Percentiles rank a stretch among this genome's conserved stretches.
Conservation (phyloP, 2,113 vertebrate genomes). For the Herpetotheres cachinnans region DNA sequence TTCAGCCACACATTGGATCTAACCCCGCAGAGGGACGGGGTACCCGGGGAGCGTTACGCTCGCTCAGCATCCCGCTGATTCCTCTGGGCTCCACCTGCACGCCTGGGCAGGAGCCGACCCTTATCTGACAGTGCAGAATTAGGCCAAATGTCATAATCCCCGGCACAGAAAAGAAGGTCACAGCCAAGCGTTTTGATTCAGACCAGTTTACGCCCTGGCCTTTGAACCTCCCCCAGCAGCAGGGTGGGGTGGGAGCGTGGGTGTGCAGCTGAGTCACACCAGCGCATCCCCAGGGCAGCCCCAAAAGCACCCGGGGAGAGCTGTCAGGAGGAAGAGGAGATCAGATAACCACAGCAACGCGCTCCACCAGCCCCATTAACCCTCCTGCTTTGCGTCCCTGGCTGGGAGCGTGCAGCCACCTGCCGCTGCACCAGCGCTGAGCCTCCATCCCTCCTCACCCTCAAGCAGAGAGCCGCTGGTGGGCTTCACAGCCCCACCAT, state of each 20-base stretch:
- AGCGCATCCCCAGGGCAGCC: neutral
- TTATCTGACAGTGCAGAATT: neutral
- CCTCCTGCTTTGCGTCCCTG: neutral
- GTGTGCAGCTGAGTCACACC: neutral
- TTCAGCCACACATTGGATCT: accelerated
- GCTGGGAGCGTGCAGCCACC: accelerated
- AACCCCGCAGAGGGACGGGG: accelerated
- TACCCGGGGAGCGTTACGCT: accelerated
- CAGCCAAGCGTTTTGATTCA: neutral
- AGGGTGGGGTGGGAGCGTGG: neutral
- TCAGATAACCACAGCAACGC: neutral
- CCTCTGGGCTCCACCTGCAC: neutral
- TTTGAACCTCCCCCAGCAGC: neutral
- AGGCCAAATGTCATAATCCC: neutral
- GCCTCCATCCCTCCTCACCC: neutral
- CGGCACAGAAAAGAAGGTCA: neutral
- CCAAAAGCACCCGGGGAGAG: accelerated
- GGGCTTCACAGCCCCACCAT: neutral
- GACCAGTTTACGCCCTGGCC: neutral
- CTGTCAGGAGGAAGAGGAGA: neutral
- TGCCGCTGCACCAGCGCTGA: accelerated
- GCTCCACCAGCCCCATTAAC: neutral
- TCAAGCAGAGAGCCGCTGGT: accelerated
- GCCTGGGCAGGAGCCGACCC: neutral
- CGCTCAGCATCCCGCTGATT: neutral